Percentiles rank a stretch among this genome's conserved stretches.
Evolutionary conservation across 2,888 invertebrate species (phyloP).

Genomic region (Ectropis crepuscularia): DNA sequence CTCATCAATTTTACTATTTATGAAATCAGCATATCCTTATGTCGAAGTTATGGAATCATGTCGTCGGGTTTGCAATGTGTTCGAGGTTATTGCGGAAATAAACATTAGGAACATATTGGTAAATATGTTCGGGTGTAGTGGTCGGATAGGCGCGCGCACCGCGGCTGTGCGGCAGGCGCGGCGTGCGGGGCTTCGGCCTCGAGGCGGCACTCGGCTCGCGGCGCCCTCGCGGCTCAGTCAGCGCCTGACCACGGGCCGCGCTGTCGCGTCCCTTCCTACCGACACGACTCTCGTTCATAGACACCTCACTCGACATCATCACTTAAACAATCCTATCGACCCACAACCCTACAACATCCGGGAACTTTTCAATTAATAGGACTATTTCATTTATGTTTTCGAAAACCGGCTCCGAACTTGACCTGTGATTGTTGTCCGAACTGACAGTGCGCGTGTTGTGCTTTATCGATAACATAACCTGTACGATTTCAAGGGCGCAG

Average conservation of each 20-base stretch:
- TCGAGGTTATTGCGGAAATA: conserved; percentile 27
- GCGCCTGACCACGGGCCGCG: conserved; percentile 64
- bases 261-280: conserved; percentile 52
- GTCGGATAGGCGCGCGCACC: conserved; percentile 77
- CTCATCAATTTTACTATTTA: not conserved
- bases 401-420: conserved; percentile 72
- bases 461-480: conserved; percentile 84
- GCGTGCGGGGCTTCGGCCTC: conserved; percentile 68
- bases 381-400: conserved; percentile 53
- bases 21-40: conserved; percentile 1
- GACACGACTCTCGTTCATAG: conserved; percentile 60
- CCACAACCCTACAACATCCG: conserved; percentile 48
- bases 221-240: conserved; percentile 77
- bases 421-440: conserved; percentile 79
- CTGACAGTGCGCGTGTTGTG: conserved; percentile 84
- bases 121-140: conserved; percentile 55
- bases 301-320: conserved; percentile 63
- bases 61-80: not conserved
- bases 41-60: not conserved
- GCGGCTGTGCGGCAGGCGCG: conserved; percentile 50
- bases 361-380: conserved; percentile 53
- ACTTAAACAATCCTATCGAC: conserved; percentile 52
- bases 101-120: conserved; percentile 55
- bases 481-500: conserved; percentile 81
- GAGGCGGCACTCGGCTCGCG: conserved; percentile 60